These are phyloP conservation scores for Poecilia velifera DNA, from an alignment of 2,797 vertebrate species.

Conservation along the genomic window DNA sequence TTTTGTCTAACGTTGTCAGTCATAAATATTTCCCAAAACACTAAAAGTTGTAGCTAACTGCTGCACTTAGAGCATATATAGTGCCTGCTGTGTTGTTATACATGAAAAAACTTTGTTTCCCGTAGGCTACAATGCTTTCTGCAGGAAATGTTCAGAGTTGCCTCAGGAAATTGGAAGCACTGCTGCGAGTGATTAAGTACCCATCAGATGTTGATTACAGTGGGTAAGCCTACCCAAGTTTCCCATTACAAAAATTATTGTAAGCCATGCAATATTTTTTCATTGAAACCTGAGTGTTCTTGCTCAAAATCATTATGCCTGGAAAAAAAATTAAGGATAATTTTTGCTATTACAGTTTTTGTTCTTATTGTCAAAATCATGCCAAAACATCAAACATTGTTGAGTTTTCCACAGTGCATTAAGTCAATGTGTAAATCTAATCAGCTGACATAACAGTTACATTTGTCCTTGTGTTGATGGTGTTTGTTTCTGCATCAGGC, in stretches of 20 bases:
- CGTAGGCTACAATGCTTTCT: conserved; percentile 73
- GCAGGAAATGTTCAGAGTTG: conserved; percentile 90
- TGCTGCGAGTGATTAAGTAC: conserved; percentile 87
- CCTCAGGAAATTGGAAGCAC: conserved; percentile 88
- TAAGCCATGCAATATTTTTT: background rate
- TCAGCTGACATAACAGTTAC: background rate
- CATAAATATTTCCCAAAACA: background rate
- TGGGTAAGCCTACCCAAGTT: conserved; percentile 73
- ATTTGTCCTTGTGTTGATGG: background rate
- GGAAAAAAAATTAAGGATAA: background rate
- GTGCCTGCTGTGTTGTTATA: background rate
- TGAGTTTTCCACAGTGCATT: background rate
- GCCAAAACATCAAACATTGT: background rate
- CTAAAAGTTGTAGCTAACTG: background rate
- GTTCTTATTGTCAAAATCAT: background rate
- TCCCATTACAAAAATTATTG: background rate
- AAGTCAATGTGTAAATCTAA: background rate
- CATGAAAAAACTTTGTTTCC: background rate
- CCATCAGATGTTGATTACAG: conserved; percentile 86
- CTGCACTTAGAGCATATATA: too few relatives aligned
- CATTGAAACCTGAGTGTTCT: background rate
- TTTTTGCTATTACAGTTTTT: background rate
- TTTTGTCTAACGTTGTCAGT: background rate
- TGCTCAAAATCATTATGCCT: background rate
- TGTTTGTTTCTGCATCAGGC: conserved; percentile 71